phyloP scores from a whole-genome alignment of 1,140 invertebrate species.

The Centruroides sculpturatus region DNA sequence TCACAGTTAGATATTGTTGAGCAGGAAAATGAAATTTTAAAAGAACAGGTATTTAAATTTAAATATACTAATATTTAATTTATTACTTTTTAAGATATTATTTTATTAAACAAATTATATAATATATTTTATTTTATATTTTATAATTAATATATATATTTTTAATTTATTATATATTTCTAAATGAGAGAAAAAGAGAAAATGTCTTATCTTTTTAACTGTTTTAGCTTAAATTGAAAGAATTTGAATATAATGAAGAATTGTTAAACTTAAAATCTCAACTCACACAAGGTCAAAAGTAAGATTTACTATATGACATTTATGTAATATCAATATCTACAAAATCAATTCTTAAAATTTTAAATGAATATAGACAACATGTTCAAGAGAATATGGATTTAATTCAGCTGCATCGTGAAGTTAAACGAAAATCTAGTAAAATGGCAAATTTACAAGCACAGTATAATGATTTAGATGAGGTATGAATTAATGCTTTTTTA shows the following conservation, averaged over 20 bases:
- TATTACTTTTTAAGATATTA: no score
- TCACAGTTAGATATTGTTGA: slow-evolving; percentile 25
- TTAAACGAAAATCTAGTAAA: slow-evolving; percentile 32
- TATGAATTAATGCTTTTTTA: slow-evolving; percentile 11
- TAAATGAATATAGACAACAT: slow-evolving; percentile 6
- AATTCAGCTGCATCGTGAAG: slow-evolving; percentile 33
- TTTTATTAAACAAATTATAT: no score
- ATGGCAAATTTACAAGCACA: slow-evolving; percentile 28
- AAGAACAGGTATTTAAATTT: slow-evolving; percentile 24
- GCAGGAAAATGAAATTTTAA: slow-evolving; percentile 28
- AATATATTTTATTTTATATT: no score
- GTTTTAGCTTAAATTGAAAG: slow-evolving; percentile 23
- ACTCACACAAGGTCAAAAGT: slow-evolving; percentile 29
- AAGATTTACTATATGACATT: slow-evolving; percentile 1
- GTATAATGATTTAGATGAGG: slow-evolving; percentile 29
- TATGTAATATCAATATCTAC: not conserved
- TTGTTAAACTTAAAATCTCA: slow-evolving; percentile 29
- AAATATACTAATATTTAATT: not conserved
- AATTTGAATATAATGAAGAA: slow-evolving; percentile 31
- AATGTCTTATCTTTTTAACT: no score
- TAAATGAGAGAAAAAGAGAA: no score
- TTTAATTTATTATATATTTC: no score
- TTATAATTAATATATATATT: no score
- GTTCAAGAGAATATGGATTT: slow-evolving; percentile 36
- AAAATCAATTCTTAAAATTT: not conserved